Base-by-base conservation (phyloP, 2,113 vertebrate genomes). In the Myrmecophaga tridactyla region DNA sequence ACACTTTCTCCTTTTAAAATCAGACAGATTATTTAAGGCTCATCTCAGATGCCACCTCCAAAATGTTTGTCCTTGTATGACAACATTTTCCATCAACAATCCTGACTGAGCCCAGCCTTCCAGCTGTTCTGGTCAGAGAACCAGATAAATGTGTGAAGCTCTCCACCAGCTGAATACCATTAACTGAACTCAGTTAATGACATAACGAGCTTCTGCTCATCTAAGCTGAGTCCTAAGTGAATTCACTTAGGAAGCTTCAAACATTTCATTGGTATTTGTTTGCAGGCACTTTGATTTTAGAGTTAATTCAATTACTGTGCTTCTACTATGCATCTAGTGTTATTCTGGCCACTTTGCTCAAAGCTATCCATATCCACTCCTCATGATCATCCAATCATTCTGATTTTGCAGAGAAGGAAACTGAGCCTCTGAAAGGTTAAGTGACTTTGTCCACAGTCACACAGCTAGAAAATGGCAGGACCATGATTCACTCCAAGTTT, bases 381-480 rank as follows among this genome's bases (percentile, higher is more conserved):
- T 87, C 51, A 46, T 73, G 53, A 27, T 83, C 51, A 87, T 3
- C 25, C 51, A 85, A 51, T 29, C 46, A 9, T 86, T 36, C 20
- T 80, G 53, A 72, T 53, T 94, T 82, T 96, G 5, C 62, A 92
- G 29, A 85, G n/a, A 69, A 93, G 31, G 62, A 96, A 95, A 84
- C 72, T 15, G 46, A 95, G 69, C 12, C 41, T 90, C 2, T 92
- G 18, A 72, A 85, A 93, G 11, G 13, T 86, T 73, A 83, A 18
- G 14, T 69, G 23, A 53, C 31, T 92, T 92, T 90, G 36, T 58
- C n/a, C 29, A 23, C 76, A 78, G n/a, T 77, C 84, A 90, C 90
- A 89, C 4, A 69, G 39, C 56, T 85, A 67, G 29, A 69, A 67
- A 76, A 29, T 4, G 1, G 41, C 27, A 72, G 36, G 46, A 70